Base-by-base conservation (phyloP, 2,888 invertebrate species). In the Nudaria mundana region DNA sequence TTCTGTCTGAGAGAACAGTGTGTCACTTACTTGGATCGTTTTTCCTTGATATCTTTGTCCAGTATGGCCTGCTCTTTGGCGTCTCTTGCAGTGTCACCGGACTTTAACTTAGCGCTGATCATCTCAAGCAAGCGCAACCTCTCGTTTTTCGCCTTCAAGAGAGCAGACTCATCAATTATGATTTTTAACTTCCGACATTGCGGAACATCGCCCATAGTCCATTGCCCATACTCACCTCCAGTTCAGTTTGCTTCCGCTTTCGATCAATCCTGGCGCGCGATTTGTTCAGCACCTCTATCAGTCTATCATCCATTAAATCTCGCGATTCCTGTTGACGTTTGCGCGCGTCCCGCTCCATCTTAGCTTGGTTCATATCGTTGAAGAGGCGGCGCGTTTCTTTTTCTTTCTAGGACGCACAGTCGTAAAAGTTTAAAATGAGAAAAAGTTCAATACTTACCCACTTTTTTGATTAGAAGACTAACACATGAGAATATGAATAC, bases 1-100 rank as follows among this genome's bases (percentile, higher is more conserved):
- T n/a, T n/a, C n/a, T n/a, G n/a, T n/a, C n/a, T n/a, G n/a, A n/a
- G n/a, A n/a, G n/a, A n/a, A n/a, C n/a, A n/a, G n/a, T n/a, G n/a
- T n/a, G n/a, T n/a, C n/a, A 62, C 77, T 73, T n/a, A 86, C 87
- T 49, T 29, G 0, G 59, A 77, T 8, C 72, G 63, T 40, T 68
- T 75, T 67, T 91, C 90, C 8, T 69, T 74, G 15, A 88, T 56
- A 10, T 91, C 91, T 18, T 89, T 90, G 10, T 85, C 71, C 0
- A 90, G 56, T 0, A 81, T 80, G n/a, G 75, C 83, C 13, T 82
- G 79, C 23, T 91, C 91, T 29, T 71, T 66, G 1, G 66, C 73
- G 1, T 78, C 78, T 1, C 85, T 80, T 14, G 68, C 78, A 7
- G 80, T 79, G 13, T 84, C 81, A 0, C 88, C 81, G 0, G 79